A percentile compares a stretch with the other conserved stretches of the same genome.
phyloP scores from a whole-genome alignment of 2,888 invertebrate genomes.

The Parnassius mnemosyne region DNA sequence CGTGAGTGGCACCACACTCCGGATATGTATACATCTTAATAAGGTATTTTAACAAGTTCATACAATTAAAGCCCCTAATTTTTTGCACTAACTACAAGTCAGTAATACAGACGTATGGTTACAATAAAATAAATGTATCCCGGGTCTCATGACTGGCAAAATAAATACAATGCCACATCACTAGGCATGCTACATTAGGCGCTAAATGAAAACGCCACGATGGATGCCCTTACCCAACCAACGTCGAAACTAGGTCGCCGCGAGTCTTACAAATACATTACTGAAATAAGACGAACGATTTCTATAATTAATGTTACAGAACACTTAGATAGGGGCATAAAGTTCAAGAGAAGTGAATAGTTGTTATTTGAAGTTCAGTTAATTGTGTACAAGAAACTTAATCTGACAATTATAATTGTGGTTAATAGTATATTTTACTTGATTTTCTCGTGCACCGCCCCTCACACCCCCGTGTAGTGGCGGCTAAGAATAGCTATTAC shows the following conservation, averaged over 20 bases:
- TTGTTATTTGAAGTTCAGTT: constrained; percentile 14
- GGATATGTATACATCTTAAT: no score
- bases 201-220: constrained; percentile 36
- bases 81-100: no score
- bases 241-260: constrained; percentile 47
- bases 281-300: constrained; percentile 53
- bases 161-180: constrained; percentile 14
- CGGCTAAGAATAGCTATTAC: no score
- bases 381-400: constrained; percentile 1
- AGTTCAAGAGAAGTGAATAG: constrained; percentile 7
- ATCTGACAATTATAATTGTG: neutral
- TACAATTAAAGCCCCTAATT: no score
- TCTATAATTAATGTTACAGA: constrained; percentile 60
- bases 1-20: no score
- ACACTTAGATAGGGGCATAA: constrained; percentile 16
- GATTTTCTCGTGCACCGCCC: no score
- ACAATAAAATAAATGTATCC: neutral
- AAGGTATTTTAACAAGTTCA: no score
- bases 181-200: constrained; percentile 37
- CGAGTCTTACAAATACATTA: constrained; percentile 53
- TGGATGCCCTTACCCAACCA: constrained; percentile 31
- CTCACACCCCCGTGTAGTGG: no score
- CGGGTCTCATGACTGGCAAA: constrained; percentile 8
- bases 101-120: no score
- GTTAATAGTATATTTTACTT: no score